Conservation (phyloP, 2,797 vertebrate genomes). For the Sebastes goodei region DNA sequence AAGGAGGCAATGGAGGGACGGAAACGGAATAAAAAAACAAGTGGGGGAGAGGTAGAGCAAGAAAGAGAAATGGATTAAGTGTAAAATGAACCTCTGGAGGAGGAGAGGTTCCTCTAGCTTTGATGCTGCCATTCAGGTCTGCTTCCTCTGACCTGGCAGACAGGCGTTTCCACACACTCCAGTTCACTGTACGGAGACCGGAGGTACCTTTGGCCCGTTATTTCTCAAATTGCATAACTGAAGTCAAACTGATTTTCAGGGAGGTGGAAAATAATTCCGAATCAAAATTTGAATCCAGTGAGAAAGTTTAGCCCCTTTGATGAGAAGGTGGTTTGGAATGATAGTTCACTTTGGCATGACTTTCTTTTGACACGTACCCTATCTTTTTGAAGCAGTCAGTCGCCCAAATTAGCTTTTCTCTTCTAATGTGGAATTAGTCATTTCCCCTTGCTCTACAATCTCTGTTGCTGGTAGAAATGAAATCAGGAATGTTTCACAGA, state of each 20-base stretch:
- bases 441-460: not conserved
- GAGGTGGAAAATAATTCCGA: slow-evolving; percentile 12
- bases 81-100: slow-evolving; percentile 31
- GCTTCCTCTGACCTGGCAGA: slow-evolving; percentile 30
- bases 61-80: slow-evolving; percentile 38
- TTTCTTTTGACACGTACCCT: not conserved
- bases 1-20: not conserved
- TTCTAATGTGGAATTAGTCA: not conserved
- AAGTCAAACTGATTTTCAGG: slow-evolving; percentile 26
- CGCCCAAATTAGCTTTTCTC: not conserved
- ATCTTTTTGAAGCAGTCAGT: slow-evolving; percentile 12
- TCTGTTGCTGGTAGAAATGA: not conserved
- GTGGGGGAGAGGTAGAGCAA: slow-evolving; percentile 1
- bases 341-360: not conserved
- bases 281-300: slow-evolving; percentile 14
- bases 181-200: slow-evolving; percentile 21
- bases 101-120: slow-evolving; percentile 25
- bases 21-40: not conserved
- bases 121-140: slow-evolving; percentile 31
- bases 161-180: slow-evolving; percentile 12
- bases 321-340: slow-evolving; percentile 2
- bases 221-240: slow-evolving; percentile 10
- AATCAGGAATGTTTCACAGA: slow-evolving; percentile 10
- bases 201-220: slow-evolving; percentile 12
- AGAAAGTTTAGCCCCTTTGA: slow-evolving; percentile 24